These are phyloP conservation scores for Menidia menidia DNA, from an alignment of 2,797 vertebrate genomes.

Conservation along the genomic window DNA sequence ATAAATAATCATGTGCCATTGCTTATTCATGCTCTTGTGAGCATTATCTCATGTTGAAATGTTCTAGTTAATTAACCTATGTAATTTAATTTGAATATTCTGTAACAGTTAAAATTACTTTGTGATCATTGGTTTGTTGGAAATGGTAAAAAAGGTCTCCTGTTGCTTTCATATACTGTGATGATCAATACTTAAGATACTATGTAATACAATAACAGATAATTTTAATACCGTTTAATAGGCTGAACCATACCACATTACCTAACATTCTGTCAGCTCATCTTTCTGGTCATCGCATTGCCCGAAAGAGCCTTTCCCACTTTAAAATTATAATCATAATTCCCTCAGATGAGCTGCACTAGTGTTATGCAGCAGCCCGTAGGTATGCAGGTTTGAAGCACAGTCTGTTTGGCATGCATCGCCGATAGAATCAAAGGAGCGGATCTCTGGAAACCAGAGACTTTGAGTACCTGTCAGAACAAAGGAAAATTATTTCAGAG, in stretches of 20 bases:
- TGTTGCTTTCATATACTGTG: too few relatives aligned
- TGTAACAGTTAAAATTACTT: background rate
- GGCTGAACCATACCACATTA: conserved; percentile 14
- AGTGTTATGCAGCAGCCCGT: conserved; percentile 59
- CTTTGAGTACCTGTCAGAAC: conserved; percentile 54
- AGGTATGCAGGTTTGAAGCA: conserved; percentile 45
- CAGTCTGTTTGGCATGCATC: conserved; percentile 34
- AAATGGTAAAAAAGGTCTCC: too few relatives aligned
- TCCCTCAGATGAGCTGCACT: conserved; percentile 26
- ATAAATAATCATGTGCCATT: too few relatives aligned
- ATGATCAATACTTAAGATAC: too few relatives aligned
- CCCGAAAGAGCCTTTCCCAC: conserved; percentile 37
- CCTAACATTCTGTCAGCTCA: conserved; percentile 6
- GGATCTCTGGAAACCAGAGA: conserved; percentile 42
- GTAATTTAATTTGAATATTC: background rate
- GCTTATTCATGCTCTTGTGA: too few relatives aligned
- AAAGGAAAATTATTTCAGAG: conserved; percentile 32
- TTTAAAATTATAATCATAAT: conserved; percentile 46
- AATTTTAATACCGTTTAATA: background rate
- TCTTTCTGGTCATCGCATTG: conserved; percentile 22
- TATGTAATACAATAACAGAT: too few relatives aligned
- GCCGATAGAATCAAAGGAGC: conserved; percentile 57
- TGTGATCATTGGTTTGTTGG: background rate
- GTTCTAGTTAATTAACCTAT: too few relatives aligned
- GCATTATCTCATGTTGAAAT: too few relatives aligned